A percentile compares a stretch with the other conserved stretches of the same genome.
phyloP scores from a whole-genome alignment of 1,140 invertebrate genomes.

The Archivesica marissinica region DNA sequence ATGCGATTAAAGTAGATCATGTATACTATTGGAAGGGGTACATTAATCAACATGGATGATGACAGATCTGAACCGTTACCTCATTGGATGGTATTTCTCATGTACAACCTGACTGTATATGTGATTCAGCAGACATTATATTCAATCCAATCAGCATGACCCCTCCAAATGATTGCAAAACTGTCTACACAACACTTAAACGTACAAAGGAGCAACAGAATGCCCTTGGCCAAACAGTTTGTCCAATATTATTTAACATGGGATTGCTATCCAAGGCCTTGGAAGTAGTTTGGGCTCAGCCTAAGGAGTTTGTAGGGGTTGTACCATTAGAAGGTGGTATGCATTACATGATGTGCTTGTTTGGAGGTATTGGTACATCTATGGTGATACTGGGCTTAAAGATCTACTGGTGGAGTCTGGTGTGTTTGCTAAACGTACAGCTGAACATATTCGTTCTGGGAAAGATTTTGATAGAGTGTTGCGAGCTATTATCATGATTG shows the following conservation, averaged over 20 bases:
- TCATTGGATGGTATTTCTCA: background rate
- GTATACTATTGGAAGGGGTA: background rate
- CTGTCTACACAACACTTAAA: too few relatives aligned
- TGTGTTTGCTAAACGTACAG: slow-evolving; percentile 16
- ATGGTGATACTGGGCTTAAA: slow-evolving; percentile 22
- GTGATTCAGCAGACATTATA: background rate
- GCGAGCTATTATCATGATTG: slow-evolving; percentile 5
- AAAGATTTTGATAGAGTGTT: slow-evolving; percentile 56
- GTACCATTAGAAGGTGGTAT: slow-evolving; percentile 41
- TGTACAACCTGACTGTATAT: background rate
- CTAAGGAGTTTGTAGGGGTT: background rate
- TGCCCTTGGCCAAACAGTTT: background rate
- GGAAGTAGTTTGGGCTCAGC: slow-evolving; percentile 22
- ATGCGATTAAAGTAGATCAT: background rate
- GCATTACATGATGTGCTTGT: slow-evolving; percentile 44
- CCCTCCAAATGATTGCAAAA: too few relatives aligned
- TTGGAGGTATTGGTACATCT: slow-evolving; percentile 11
- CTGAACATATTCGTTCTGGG: background rate
- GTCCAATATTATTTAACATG: too few relatives aligned
- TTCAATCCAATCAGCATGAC: slow-evolving; percentile 30
- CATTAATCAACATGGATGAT: background rate
- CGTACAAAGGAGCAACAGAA: slow-evolving; percentile 22
- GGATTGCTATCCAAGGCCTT: too few relatives aligned
- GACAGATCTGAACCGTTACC: background rate
- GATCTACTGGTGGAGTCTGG: background rate